phyloP scores from a whole-genome alignment of 2,888 invertebrate genomes.

The Nomada lathburiana region DNA sequence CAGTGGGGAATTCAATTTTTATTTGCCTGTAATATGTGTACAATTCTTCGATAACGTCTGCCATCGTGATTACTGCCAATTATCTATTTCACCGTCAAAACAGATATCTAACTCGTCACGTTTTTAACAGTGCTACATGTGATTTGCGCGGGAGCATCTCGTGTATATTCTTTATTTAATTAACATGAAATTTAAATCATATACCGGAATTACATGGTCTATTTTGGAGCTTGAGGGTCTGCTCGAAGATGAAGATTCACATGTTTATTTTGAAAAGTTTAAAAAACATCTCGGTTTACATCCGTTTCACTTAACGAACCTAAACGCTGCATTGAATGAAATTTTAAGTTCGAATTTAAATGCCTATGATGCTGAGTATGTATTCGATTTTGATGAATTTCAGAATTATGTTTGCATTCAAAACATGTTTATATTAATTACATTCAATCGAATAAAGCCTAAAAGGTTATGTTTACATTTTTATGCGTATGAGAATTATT shows the following conservation, averaged over 20 bases:
- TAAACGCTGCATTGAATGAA: conserved; percentile 87
- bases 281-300: conserved; percentile 87
- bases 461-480: conserved; percentile 32
- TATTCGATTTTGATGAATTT: conserved; percentile 54
- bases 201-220: conserved; percentile 75
- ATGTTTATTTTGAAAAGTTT: conserved; percentile 86
- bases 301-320: conserved; percentile 88
- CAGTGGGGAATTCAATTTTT: not conserved
- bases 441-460: not conserved
- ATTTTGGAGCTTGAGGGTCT: conserved; percentile 85
- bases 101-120: conserved; percentile 35
- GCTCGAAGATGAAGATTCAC: conserved; percentile 86
- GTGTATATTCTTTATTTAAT: too few relatives aligned
- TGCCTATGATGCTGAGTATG: conserved; percentile 88
- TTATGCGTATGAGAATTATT: not conserved
- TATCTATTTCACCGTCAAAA: conserved; percentile 41
- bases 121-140: conserved; percentile 1
- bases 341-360: conserved; percentile 87
- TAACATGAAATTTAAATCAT: conserved; percentile 65
- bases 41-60: conserved; percentile 24
- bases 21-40: not conserved
- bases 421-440: not conserved
- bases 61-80: conserved; percentile 21
- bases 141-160: not conserved
- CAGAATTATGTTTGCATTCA: not conserved